Base-by-base conservation (phyloP, 2,888 invertebrate genomes). In the Diarsia brunnea region DNA sequence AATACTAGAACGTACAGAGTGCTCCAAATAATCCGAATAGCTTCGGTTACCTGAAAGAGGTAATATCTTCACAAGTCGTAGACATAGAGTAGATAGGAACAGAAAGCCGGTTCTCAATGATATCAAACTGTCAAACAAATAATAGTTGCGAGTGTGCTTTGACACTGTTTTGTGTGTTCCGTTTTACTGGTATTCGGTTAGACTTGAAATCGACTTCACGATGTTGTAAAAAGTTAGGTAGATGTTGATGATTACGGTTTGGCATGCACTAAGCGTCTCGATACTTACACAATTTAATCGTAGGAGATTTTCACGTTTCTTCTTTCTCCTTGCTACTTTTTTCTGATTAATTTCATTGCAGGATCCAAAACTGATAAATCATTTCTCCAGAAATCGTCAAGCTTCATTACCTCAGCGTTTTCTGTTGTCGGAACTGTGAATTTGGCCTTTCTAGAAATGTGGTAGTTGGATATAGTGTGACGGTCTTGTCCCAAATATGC, bases 11-110 rank as follows among this genome's bases (percentile, higher is more conserved):
- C 16, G 45, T 53, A 66, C n/a, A 45, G 12, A 0, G 1, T 65
- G 61, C 76, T 77, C 49, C 63, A 75, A 81, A 84, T 75, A 78
- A 79, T 67, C 73, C 73, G 51, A 72, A 73, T 78, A 75, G 58
- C 63, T 79, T 58, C 69, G 58, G 70, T 27, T 75, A 75, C 69
- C 69, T 76, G 81, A 65, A 73, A 10, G 60, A 63, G 73, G 77
- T 80, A 75, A 83, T 76, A 85, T 75, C 73, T 77, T 83, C 73
- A 71, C 67, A 74, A 73, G 58, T 61, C 31, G 27, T 65, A 60
- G 70, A 66, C 73, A 78, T 31, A 45, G 16, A 75, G 60, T 51
- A 43, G 0, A 21, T 45, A 51, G 16, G 0, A 45, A 11, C 60
- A 66, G 65, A 66, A 66, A 16, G 47, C 21, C 8, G 0, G 14